Evolutionary conservation across 2,888 invertebrate genomes (phyloP).

Genomic region (Pterostichus niger): DNA sequence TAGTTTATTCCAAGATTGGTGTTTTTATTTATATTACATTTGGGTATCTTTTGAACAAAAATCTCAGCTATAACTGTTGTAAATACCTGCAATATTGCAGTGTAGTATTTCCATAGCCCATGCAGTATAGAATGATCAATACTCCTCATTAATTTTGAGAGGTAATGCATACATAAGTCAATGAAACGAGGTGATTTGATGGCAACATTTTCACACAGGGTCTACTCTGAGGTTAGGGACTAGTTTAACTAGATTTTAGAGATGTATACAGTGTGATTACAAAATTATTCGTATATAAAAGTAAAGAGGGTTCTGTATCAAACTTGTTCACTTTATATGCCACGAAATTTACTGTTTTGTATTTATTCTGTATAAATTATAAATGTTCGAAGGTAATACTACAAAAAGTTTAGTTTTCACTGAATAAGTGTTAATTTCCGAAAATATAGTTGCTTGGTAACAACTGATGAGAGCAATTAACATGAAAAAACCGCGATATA

Average conservation of each 20-base stretch:
- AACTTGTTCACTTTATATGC: neutral
- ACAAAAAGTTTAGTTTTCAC: too few relatives aligned
- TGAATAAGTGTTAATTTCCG: too few relatives aligned
- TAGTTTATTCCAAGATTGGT: too few relatives aligned
- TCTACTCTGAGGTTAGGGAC: constrained; percentile 1
- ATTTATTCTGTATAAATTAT: neutral
- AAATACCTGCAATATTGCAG: neutral
- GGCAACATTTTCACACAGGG: constrained; percentile 12
- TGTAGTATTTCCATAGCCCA: neutral
- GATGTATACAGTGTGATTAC: constrained; percentile 1
- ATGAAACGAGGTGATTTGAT: neutral
- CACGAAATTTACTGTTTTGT: neutral
- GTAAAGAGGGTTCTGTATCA: too few relatives aligned
- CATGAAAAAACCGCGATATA: too few relatives aligned
- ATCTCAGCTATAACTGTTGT: neutral
- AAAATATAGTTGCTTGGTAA: too few relatives aligned
- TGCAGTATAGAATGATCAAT: constrained; percentile 6
- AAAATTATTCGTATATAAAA: neutral
- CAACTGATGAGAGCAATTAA: too few relatives aligned
- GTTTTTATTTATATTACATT: too few relatives aligned
- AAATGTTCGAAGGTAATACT: too few relatives aligned
- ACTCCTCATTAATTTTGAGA: constrained; percentile 42
- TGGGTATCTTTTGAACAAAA: too few relatives aligned
- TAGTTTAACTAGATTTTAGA: constrained; percentile 29
- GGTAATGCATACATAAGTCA: constrained; percentile 46